These are phyloP conservation scores for Amia ocellicauda DNA, from an alignment of 2,113 vertebrate species.

Conservation along the genomic window DNA sequence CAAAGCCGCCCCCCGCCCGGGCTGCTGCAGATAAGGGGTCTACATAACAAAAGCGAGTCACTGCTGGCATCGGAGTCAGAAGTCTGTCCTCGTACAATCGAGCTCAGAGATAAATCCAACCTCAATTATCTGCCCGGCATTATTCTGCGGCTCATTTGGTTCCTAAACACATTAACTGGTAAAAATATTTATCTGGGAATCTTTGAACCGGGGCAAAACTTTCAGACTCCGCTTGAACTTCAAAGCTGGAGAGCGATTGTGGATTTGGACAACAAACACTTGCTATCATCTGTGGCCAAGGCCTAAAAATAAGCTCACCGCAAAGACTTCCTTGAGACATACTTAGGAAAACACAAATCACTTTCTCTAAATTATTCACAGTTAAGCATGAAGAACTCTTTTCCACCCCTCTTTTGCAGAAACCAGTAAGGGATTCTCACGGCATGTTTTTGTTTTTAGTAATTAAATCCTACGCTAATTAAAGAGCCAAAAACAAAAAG, in stretches of 20 bases:
- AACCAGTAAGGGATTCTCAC: too few relatives aligned
- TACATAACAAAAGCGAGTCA: constrained; percentile 15
- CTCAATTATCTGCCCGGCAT: neutral
- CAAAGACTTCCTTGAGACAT: constrained; percentile 8
- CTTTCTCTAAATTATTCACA: constrained; percentile 1
- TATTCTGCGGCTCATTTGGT: neutral
- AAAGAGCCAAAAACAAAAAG: constrained; percentile 34
- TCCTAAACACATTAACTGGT: neutral
- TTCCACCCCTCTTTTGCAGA: too few relatives aligned
- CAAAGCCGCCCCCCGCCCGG: constrained; percentile 12
- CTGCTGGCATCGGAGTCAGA: constrained; percentile 6
- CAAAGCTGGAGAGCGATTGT: constrained; percentile 8
- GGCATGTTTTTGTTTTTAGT: neutral
- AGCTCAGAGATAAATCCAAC: neutral
- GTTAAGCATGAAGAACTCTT: neutral
- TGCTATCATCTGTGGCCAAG: constrained; percentile 10
- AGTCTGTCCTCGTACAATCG: neutral
- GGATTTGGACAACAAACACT: constrained; percentile 6
- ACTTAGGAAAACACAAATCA: neutral
- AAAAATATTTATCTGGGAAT: neutral
- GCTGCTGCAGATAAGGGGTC: constrained; percentile 4
- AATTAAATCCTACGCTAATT: constrained; percentile 46
- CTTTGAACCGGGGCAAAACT: constrained; percentile 1
- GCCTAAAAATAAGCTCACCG: neutral
- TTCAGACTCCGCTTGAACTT: constrained; percentile 3